Evolutionary conservation across 2,888 invertebrate species (phyloP), one percentile per base, ranked within the genome.

Genomic region (Temnothorax rugatulus): DNA sequence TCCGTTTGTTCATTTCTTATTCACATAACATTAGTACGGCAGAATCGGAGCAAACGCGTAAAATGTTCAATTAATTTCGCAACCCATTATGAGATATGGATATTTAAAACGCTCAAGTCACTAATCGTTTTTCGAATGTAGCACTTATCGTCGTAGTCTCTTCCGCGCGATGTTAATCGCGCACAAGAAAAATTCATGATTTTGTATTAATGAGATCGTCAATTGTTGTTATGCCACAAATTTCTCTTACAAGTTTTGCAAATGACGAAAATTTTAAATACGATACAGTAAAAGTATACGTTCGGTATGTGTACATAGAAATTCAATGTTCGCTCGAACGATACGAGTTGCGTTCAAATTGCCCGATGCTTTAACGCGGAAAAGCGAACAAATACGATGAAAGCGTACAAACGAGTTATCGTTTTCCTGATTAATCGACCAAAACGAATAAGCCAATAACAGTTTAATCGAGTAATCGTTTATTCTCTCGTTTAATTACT

Each of bases 401-500:
- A 79, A 79, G 79, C 73, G 59, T 47, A 79, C 47, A 73, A 73
- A 47, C 79, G 77, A 69, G 71, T 79, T 79, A 71, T 79, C 71
- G 73, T 79, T 79, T 59, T 34, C 79, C 73, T 59, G 73, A 79
- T 79, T 79, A 79, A 79, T 79, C 59, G 79, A 79, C 79, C 73
- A 73, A 79, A 79, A 79, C 73, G 79, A 79, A 79, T 79, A 73
- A 79, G 79, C 59, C 73, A 79, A 79, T 79, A 79, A 79, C 47
- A 73, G 59, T 73, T 73, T 47, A 79, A 79, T 79, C 79, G 73
- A 73, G 59, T 79, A 71, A 79, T 79, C 79, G 79, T 71, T 79
- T 61, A 79, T 61, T 59, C 73, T 47, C 73, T 73, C 73, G 79
- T 79, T 79, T 79, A 79, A 79, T 79, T 79, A 79, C 38, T 79